Base-by-base conservation (phyloP, 2,797 vertebrate species). In the Rachycentron canadum region DNA sequence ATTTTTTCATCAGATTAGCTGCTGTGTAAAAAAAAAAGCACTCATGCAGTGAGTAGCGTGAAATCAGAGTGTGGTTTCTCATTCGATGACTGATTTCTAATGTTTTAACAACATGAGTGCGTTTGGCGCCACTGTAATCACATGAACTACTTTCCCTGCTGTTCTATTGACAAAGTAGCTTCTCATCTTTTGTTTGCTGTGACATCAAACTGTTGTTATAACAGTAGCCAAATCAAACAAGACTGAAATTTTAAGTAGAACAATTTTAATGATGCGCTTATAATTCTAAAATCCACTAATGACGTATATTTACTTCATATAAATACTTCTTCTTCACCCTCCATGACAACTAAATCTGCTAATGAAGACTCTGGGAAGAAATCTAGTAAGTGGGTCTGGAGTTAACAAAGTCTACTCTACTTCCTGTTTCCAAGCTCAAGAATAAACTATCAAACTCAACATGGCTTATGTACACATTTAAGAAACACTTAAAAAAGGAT, bases 151-250 rank as follows among this genome's bases (percentile, higher is more conserved):
- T 47, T 47, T 8, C 19, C 12, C 7, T 21, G 13, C 60, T 61
- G 25, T 19, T 23, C 23, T 43, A 40, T 30, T 45, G 40, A 61
- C 40, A 62, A 21, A 62, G 60, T 43, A 63, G 26, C 41, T 65
- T 21, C 47, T 36, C 61, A 14, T 52, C 23, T 2, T 5, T 5
- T 41, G 40, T 41, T 14, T 6, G 16, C 40, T 19, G 16, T 43
- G 41, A 43, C 19, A 43, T 43, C 41, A 43, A 43, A 43, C 41
- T 17, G 17, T 17, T 17, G 41, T 43, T 43, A 43, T 6, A 43
- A 17, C 41, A 19, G 41, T 17, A 43, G 41, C 41, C 41, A 43
- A 43, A 11, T 50, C n/a, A 50, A 50, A 50, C 47, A 50, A 21
- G 45, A 25, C n/a, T 4, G n/a, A 12, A 23, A 23, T 11, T 9